Conservation (phyloP, 2,797 vertebrate genomes). For the Morelia viridis region DNA sequence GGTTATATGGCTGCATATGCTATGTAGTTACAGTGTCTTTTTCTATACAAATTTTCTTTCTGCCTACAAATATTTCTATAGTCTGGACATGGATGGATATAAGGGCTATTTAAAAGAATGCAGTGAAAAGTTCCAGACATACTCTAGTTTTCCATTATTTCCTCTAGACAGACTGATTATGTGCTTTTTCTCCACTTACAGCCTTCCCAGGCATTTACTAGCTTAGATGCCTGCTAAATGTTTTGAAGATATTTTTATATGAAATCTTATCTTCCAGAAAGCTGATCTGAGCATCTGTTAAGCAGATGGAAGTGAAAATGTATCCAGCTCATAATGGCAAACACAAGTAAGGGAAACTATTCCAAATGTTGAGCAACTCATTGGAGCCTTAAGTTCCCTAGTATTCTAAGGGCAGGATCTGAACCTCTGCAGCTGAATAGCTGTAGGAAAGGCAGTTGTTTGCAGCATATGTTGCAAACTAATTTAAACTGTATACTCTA, state of each 20-base stretch:
- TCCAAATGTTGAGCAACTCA: conserved; percentile 40
- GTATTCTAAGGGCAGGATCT: conserved; percentile 1
- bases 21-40: conserved; percentile 54
- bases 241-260: conserved; percentile 51
- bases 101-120: conserved; percentile 51
- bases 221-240: conserved; percentile 44
- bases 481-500: conserved; percentile 20
- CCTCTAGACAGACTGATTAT: conserved; percentile 43
- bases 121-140: conserved; percentile 46
- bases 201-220: conserved; percentile 7
- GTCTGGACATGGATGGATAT: conserved; percentile 54
- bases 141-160: conserved; percentile 42
- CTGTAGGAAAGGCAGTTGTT: conserved; percentile 7
- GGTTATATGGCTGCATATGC: conserved; percentile 43
- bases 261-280: conserved; percentile 40
- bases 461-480: conserved; percentile 41
- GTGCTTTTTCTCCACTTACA: conserved; percentile 36
- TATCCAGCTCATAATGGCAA: conserved; percentile 49
- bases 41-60: conserved; percentile 35
- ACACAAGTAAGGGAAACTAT: conserved; percentile 48
- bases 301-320: conserved; percentile 55
- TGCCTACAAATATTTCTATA: conserved; percentile 43
- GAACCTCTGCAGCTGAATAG: conserved; percentile 39
- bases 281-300: conserved; percentile 54
- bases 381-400: conserved; percentile 4